These are phyloP conservation scores for Leptogaster cylindrica DNA, from an alignment of 2,888 invertebrate genomes.

Conservation along the genomic window DNA sequence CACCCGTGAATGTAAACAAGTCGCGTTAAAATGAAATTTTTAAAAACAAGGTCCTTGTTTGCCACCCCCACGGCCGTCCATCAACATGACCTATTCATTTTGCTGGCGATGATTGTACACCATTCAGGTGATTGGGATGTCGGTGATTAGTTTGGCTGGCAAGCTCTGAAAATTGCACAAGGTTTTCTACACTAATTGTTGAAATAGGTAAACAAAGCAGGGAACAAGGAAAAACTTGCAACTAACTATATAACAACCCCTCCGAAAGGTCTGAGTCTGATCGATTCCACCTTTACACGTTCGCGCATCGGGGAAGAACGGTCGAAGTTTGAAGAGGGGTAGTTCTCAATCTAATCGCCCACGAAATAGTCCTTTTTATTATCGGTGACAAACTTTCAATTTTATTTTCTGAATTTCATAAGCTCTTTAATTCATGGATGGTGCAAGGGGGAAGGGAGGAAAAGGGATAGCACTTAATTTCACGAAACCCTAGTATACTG, in stretches of 20 bases:
- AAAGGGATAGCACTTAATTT: neutral
- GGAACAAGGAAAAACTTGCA: neutral
- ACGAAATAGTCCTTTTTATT: neutral
- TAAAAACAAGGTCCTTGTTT: conserved; percentile 1
- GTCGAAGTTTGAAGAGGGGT: neutral
- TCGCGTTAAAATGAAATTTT: conserved; percentile 1
- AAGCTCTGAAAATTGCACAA: neutral
- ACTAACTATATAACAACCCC: too few species aligned
- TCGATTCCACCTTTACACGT: neutral
- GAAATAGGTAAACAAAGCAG: neutral
- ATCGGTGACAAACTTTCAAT: neutral
- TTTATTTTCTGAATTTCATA: neutral
- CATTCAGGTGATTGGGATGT: neutral
- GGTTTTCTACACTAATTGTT: neutral
- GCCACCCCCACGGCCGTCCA: neutral
- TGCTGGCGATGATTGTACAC: neutral
- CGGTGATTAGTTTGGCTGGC: too few species aligned
- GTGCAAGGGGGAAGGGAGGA: too few species aligned
- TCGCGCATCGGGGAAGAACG: neutral
- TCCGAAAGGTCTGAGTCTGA: neutral
- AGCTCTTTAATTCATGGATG: neutral
- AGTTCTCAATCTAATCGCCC: neutral
- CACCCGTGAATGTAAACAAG: neutral
- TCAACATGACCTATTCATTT: conserved; percentile 5
- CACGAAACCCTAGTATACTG: neutral